phyloP scores from a whole-genome alignment of 2,888 invertebrate genomes.

The Amphipyra berbera region DNA sequence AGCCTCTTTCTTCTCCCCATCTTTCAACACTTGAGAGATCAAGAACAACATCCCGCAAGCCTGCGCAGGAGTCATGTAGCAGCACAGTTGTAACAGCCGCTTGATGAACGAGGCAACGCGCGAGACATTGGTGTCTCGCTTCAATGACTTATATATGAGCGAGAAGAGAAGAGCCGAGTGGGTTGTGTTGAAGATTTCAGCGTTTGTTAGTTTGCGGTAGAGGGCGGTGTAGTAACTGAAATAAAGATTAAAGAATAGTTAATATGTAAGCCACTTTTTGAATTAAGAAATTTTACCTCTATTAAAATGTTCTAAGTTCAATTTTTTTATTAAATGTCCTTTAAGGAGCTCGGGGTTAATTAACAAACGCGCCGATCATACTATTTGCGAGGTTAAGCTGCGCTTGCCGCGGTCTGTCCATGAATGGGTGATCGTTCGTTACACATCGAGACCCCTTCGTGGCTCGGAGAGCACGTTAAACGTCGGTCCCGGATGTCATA shows the following conservation, averaged over 20 bases:
- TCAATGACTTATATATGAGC: constrained; percentile 95
- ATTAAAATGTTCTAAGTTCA: no score
- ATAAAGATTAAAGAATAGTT: constrained; percentile 17
- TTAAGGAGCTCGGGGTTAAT: no score
- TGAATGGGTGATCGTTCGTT: no score
- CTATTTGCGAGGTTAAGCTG: no score
- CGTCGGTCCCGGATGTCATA: no score
- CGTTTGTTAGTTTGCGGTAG: constrained; percentile 95
- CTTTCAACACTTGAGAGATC: constrained; percentile 91
- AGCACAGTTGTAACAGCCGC: constrained; percentile 88
- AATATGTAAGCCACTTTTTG: no score
- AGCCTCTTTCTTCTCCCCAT: constrained; percentile 75
- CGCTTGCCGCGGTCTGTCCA: no score
- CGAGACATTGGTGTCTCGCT: constrained; percentile 92
- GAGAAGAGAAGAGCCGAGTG: constrained; percentile 95
- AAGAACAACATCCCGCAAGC: constrained; percentile 95
- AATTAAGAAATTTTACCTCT: no score
- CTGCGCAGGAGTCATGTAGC: constrained; percentile 93
- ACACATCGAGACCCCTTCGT: no score
- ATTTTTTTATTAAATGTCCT: no score
- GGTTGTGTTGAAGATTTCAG: constrained; percentile 91
- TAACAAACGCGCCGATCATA: no score
- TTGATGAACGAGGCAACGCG: constrained; percentile 96
- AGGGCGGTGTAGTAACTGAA: constrained; percentile 95
- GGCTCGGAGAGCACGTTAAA: no score